A percentile compares a stretch with the other conserved stretches of the same genome.
These are phyloP conservation scores for Gryon sp. DNA, from an alignment of 1,140 invertebrate genomes.

Conservation along the genomic window DNA sequence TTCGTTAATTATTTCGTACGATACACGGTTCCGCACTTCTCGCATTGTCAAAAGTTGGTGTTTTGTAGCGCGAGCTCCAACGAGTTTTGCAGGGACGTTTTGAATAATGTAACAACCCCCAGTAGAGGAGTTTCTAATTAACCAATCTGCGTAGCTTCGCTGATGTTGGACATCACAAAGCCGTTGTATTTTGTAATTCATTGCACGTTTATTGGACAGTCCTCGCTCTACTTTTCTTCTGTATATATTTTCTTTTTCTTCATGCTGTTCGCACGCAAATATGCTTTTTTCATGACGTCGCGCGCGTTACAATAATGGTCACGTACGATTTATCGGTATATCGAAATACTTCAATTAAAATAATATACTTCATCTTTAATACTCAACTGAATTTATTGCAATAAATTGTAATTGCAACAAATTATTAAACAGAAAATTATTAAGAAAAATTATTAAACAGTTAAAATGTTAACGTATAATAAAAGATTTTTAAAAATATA, in stretches of 20 bases:
- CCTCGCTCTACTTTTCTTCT: slow-evolving; percentile 55
- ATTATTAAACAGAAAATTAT: too few species aligned
- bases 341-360: slow-evolving; percentile 1
- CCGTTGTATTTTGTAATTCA: slow-evolving; percentile 70
- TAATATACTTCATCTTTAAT: too few species aligned
- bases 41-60: slow-evolving; percentile 77
- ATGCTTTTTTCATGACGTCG: slow-evolving; percentile 6
- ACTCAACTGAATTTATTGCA: too few species aligned
- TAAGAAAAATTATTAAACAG: too few species aligned
- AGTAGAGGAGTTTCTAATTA: slow-evolving; percentile 78
- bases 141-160: slow-evolving; percentile 65
- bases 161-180: slow-evolving; percentile 75
- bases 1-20: slow-evolving; percentile 78
- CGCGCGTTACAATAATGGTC: slow-evolving; percentile 12
- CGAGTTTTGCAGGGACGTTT: slow-evolving; percentile 72
- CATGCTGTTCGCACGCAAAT: slow-evolving; percentile 29
- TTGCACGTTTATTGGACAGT: slow-evolving; percentile 67
- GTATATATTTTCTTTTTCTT: slow-evolving; percentile 34
- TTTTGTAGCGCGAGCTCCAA: slow-evolving; percentile 69
- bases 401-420: too few species aligned
- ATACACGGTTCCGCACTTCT: slow-evolving; percentile 75
- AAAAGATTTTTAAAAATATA: too few species aligned
- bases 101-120: slow-evolving; percentile 79
- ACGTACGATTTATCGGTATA: neutral
- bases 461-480: too few species aligned